Evolutionary conservation across 2,797 vertebrate species (phyloP), one percentile per base, ranked within the genome.

Genomic region (Atherinosoma microstoma): DNA sequence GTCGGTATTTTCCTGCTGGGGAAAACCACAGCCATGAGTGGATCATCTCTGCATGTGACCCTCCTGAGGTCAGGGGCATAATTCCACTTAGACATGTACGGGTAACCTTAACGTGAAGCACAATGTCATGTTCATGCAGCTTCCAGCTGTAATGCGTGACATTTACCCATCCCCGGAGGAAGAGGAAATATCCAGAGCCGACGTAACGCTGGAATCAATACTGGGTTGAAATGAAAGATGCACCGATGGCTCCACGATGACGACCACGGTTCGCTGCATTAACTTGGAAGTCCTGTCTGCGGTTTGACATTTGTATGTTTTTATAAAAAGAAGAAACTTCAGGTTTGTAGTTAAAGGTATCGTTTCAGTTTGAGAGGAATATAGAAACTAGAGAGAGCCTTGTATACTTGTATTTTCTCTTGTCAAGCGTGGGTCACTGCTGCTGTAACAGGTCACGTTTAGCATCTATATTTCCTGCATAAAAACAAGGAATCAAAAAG

Each of bases 51-150:
- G 59, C 47, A 34, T 45, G 49, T 1, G 2, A 64, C 65, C 79
- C 63, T 47, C 62, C 53, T 61, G 65, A 80, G 67, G 66, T 73
- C 70, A 72, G 60, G 78, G 24, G 74, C 40, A 84, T 86, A 85
- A 85, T 87, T 73, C 68, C 69, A 67, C 7, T 65, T n/a, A 80
- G 61, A 60, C 51, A 38, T 30, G 29, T 67, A 68, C 64, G 67
- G 60, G 79, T 40, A 29, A 70, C 2, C 38, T 73, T 53, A 59
- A 69, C 56, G 40, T 59, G 58, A 63, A 56, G 36, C 51, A 65
- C 29, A 51, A 34, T 35, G 20, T 58, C 51, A 22, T 13, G 49
- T 16, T 13, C 22, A 16, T 29, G 18, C 29, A 58, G 42, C 67
- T 40, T 68, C 38, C 4, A 24, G 0, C 45, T 67, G n/a, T 56